A percentile compares a stretch with the other conserved stretches of the same genome.
Evolutionary conservation across 2,888 invertebrate species (phyloP).

Genomic region (Microplitis manilae): DNA sequence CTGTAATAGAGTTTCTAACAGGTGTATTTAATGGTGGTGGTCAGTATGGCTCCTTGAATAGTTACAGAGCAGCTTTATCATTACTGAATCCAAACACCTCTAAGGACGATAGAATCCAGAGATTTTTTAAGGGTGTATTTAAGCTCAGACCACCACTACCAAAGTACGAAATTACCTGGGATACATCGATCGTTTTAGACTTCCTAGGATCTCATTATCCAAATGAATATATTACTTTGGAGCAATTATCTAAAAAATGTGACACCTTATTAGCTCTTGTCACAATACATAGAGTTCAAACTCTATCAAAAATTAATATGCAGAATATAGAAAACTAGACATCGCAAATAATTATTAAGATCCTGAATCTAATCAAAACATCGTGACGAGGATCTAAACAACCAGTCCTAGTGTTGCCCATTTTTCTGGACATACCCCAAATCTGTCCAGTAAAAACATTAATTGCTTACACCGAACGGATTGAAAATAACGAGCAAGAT

Average conservation of each 20-base stretch:
- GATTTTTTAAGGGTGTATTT: constrained; percentile 28
- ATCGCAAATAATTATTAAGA: too few species aligned
- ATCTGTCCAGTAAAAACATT: too few species aligned
- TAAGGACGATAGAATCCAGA: background rate
- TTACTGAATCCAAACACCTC: constrained; percentile 17
- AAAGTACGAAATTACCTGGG: constrained; percentile 55
- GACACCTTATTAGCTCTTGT: constrained; percentile 51
- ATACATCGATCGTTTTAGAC: constrained; percentile 44
- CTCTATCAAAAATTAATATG: too few species aligned
- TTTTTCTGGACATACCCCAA: too few species aligned
- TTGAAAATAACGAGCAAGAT: too few species aligned
- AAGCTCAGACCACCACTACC: constrained; percentile 34
- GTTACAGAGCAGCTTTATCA: constrained; percentile 31
- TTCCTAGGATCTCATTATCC: constrained; percentile 18
- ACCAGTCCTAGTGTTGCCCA: too few species aligned
- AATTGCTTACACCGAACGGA: too few species aligned
- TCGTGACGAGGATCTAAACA: too few species aligned
- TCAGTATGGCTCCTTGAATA: constrained; percentile 30
- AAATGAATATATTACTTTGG: constrained; percentile 33
- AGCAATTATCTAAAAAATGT: constrained; percentile 49
- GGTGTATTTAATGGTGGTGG: constrained; percentile 21
- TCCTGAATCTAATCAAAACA: too few species aligned
- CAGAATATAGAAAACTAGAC: too few species aligned
- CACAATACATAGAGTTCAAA: constrained; percentile 29
- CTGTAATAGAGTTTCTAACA: constrained; percentile 27